A percentile compares a stretch with the other conserved stretches of the same genome.
phyloP scores from a whole-genome alignment of 2,888 invertebrate species.

The Malthinus flaveolus region DNA sequence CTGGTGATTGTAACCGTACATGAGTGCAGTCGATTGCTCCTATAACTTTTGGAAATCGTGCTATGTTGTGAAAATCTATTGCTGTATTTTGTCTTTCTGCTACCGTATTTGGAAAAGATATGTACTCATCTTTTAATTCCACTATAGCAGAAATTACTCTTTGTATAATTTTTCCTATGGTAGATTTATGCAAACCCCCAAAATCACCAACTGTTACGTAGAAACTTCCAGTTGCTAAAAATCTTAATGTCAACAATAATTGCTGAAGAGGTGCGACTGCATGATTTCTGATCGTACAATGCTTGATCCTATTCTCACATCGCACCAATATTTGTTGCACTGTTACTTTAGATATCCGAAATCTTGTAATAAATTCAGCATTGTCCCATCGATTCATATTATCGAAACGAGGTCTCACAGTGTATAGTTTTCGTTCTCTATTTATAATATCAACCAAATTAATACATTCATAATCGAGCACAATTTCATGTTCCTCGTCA shows the following conservation, averaged over 20 bases:
- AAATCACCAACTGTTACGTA: slow-evolving; percentile 17
- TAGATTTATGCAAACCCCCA: slow-evolving; percentile 13
- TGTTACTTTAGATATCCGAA: not conserved
- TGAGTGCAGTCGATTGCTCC: slow-evolving; percentile 23
- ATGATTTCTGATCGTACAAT: too few species aligned
- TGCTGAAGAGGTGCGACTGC: slow-evolving; percentile 6
- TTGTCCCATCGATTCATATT: slow-evolving; percentile 3
- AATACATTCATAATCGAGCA: too few species aligned
- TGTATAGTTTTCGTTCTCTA: not conserved
- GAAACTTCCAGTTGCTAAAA: slow-evolving; percentile 15
- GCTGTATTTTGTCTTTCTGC: slow-evolving; percentile 6
- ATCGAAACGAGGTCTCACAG: not conserved
- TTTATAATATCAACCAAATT: too few species aligned
- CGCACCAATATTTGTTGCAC: not conserved
- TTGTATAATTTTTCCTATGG: slow-evolving; percentile 10
- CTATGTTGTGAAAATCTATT: slow-evolving; percentile 20
- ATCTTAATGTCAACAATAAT: slow-evolving; percentile 7
- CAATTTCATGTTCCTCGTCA: too few species aligned
- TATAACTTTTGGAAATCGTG: slow-evolving; percentile 15
- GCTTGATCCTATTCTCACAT: too few species aligned
- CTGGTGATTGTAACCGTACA: slow-evolving; percentile 18
- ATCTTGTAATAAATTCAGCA: slow-evolving; percentile 1
- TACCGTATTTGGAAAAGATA: slow-evolving; percentile 10
- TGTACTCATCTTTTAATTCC: not conserved
- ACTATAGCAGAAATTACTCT: slow-evolving; percentile 13